Evolutionary conservation across 92 coral and sea anemone genomes (phyloP), one percentile per base, ranked within the genome.

Genomic region (Zoanthus solanderi): DNA sequence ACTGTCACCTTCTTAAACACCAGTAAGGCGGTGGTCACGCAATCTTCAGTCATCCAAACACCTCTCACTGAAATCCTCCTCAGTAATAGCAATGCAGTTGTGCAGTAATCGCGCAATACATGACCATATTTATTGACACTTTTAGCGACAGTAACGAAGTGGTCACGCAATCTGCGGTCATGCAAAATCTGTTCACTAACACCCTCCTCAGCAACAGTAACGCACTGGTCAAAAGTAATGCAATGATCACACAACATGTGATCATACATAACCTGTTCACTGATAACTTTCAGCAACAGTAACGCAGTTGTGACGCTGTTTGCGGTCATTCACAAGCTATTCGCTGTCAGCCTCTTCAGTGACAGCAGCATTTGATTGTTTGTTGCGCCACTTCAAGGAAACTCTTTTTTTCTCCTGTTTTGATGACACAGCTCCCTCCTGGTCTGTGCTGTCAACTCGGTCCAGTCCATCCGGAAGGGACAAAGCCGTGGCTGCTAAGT

Each of bases 391-490:
- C 81, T 94, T 88, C 15, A 91, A 84, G 18, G 98, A 95, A 10
- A 95, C 61, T 45, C 96, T 50, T 87, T 60, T 88, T 83, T 86
- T 95, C 72, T 95, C 96, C 28, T 93, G 94, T 11, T 91, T 90
- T 1, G 90, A 83, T 4, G 83, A 79, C 30, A 78, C 85, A 12
- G 80, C 66, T n/a, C 85, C 93, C 68, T 91, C 87, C 45, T 54
- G 78, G 8, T 86, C 87, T 37, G 83, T 61, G 37, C 78, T 84
- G 45, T 82, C 86, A 75, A 97, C 92, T 87, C 89, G 91, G 90
- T 97, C 83, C 54, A 97, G 92, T 48, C 95, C 99, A 63, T 97
- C 99, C 16, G 99, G 99, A 45, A 95, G 92, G 4, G 99, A 97
- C 83, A 93, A 78, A 10, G 98, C 94, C 29, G 93, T 31, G 34